Evolutionary conservation across 2,113 vertebrate genomes (phyloP).

Genomic region (Mustelus asterias): DNA sequence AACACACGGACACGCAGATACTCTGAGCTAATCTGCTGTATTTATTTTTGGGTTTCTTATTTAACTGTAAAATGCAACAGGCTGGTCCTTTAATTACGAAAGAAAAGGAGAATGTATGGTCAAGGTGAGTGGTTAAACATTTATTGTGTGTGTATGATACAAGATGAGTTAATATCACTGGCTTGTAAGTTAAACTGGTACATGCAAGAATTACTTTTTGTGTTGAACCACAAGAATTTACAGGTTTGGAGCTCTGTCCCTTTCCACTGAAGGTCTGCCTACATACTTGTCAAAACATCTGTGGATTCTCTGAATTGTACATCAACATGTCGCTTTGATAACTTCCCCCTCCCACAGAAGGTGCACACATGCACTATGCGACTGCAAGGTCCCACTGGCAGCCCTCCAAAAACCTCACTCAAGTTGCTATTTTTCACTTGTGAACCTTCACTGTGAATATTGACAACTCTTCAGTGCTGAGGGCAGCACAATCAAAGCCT

Average conservation of each 20-base stretch:
- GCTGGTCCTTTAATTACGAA: background rate
- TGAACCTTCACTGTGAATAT: background rate
- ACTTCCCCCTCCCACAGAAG: background rate
- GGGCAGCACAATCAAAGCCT: background rate
- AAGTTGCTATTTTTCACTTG: background rate
- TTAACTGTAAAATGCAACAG: slow-evolving; percentile 15
- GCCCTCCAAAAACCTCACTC: background rate
- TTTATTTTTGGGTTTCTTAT: slow-evolving; percentile 7
- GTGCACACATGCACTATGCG: background rate
- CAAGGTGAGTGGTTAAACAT: background rate
- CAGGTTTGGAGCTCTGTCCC: background rate
- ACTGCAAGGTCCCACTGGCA: background rate
- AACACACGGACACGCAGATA: background rate
- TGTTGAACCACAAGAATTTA: background rate
- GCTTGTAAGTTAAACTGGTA: background rate
- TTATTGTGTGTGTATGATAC: background rate
- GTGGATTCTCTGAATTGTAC: background rate
- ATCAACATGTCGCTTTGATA: background rate
- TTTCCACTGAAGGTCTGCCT: background rate
- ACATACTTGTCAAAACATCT: background rate
- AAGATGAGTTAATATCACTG: background rate
- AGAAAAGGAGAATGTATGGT: background rate
- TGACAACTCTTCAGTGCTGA: background rate
- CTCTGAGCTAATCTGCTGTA: background rate
- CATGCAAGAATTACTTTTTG: background rate